phyloP scores from a whole-genome alignment of 2,113 vertebrate species.

The Hippocampus zosterae region DNA sequence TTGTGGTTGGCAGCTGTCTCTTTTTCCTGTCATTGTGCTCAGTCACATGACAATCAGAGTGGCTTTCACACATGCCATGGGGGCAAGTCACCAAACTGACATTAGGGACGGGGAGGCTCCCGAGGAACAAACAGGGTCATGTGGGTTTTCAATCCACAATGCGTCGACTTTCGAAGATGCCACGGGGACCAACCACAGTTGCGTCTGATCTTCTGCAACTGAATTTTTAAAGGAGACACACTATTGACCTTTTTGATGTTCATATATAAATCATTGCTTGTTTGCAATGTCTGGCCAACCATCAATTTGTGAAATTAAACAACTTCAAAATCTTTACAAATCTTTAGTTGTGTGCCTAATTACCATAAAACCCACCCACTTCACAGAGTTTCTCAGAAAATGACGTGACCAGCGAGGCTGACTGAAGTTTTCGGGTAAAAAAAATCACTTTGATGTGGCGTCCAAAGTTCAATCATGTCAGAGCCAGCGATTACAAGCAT shows the following conservation, averaged over 20 bases:
- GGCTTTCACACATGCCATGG: constrained; percentile 65
- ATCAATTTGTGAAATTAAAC: neutral
- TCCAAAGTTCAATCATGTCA: neutral
- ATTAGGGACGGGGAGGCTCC: constrained; percentile 46
- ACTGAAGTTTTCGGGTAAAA: too few relatives aligned
- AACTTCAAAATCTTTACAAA: too few relatives aligned
- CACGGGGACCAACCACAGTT: neutral
- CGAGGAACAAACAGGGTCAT: constrained; percentile 44
- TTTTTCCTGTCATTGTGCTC: constrained; percentile 65
- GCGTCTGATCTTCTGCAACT: neutral
- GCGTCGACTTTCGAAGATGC: constrained; percentile 8
- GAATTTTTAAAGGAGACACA: neutral
- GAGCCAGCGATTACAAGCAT: neutral
- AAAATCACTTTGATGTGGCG: too few relatives aligned
- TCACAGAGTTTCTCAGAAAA: too few relatives aligned
- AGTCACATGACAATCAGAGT: constrained; percentile 56
- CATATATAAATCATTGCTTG: neutral
- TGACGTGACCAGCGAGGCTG: too few relatives aligned
- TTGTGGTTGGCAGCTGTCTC: constrained; percentile 63
- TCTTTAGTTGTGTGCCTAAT: neutral
- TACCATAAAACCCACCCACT: neutral
- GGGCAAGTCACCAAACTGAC: constrained; percentile 59
- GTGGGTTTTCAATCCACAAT: neutral
- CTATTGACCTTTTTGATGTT: neutral
- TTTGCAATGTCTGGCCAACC: neutral